Evolutionary conservation across 2,888 invertebrate species (phyloP).

Genomic region (Eristalinus aeneus): DNA sequence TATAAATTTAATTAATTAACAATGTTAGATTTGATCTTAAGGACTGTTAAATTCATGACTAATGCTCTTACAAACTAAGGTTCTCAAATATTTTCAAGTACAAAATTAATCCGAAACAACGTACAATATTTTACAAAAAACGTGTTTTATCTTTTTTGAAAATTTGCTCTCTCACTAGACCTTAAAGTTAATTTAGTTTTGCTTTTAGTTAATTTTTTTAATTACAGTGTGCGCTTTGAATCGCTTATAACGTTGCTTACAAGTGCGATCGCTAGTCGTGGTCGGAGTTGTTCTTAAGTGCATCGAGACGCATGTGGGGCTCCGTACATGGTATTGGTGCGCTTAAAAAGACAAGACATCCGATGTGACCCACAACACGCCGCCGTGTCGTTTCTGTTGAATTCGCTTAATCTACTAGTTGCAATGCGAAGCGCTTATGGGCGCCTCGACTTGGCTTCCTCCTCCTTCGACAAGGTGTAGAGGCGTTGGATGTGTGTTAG

Average conservation of each 20-base stretch:
- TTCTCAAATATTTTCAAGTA: slow-evolving; percentile 14
- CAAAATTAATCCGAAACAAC: slow-evolving; percentile 27
- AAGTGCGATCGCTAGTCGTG: neutral
- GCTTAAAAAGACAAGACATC: slow-evolving; percentile 36
- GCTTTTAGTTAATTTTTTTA: neutral
- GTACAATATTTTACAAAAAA: neutral
- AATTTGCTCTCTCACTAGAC: neutral
- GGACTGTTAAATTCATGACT: neutral
- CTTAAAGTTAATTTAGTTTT: slow-evolving; percentile 6
- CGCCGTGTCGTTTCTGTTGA: neutral
- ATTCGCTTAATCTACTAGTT: slow-evolving; percentile 28
- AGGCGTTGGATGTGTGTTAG: neutral
- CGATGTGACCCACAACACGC: neutral
- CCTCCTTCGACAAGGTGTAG: neutral
- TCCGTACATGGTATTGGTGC: slow-evolving; percentile 61
- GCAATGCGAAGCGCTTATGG: neutral
- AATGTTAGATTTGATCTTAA: neutral
- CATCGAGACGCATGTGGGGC: slow-evolving; percentile 68
- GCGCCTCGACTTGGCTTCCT: neutral
- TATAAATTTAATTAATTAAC: slow-evolving; percentile 14
- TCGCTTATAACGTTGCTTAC: slow-evolving; percentile 4
- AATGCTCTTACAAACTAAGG: neutral
- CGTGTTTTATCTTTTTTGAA: neutral
- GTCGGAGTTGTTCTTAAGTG: slow-evolving; percentile 39
- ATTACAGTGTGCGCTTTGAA: neutral